phyloP scores from a whole-genome alignment of 2,888 invertebrate genomes.

The Aporophyla nigra region DNA sequence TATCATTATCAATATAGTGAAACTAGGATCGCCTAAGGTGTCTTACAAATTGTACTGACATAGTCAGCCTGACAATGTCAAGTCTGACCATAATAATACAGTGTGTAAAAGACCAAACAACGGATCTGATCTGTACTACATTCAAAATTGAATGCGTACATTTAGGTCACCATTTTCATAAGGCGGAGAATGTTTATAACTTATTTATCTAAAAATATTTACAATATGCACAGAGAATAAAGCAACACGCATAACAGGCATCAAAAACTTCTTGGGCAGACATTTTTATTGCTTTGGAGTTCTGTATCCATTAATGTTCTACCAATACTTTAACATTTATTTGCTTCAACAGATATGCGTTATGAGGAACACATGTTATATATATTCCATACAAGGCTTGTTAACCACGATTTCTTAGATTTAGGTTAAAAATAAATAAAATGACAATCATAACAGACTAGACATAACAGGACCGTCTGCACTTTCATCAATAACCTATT shows the following conservation, averaged over 20 bases:
- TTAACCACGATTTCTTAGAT: conserved; percentile 69
- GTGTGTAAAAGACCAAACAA: conserved; percentile 61
- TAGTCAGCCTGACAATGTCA: conserved; percentile 3
- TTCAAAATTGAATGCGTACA: conserved; percentile 72
- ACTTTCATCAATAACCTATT: conserved; percentile 73
- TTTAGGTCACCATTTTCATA: conserved; percentile 83
- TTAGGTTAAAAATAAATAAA: conserved; percentile 81
- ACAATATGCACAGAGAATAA: conserved; percentile 88
- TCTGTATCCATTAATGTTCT: conserved; percentile 71
- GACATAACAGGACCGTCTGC: conserved; percentile 83
- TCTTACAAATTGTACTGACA: conserved; percentile 61
- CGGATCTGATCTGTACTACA: conserved; percentile 63
- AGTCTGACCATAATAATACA: conserved; percentile 52
- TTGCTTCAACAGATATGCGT: conserved; percentile 84
- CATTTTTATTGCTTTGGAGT: conserved; percentile 80
- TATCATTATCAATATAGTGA: conserved; percentile 69
- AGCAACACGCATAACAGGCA: conserved; percentile 81
- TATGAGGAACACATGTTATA: conserved; percentile 74
- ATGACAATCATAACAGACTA: conserved; percentile 86
- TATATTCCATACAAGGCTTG: conserved; percentile 75
- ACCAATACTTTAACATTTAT: conserved; percentile 73
- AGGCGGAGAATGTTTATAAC: conserved; percentile 87
- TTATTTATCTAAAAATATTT: conserved; percentile 82
- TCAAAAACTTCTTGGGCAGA: conserved; percentile 76
- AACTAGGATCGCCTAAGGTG: conserved; percentile 68